Evolutionary conservation across 2,113 vertebrate genomes (phyloP).

Genomic region (Odocoileus virginianus): DNA sequence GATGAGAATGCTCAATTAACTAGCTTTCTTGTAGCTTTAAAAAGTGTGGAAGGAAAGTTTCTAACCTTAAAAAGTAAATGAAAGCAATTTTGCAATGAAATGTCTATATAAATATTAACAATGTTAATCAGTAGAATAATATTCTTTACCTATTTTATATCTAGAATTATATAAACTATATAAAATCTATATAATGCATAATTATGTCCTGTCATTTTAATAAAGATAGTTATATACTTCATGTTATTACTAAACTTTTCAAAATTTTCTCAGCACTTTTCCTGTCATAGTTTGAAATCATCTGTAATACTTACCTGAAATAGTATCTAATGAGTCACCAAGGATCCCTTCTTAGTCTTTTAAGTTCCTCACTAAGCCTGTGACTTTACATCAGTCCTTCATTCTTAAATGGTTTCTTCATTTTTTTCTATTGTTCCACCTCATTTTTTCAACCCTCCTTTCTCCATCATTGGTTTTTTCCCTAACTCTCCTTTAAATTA

Average conservation of each 20-base stretch:
- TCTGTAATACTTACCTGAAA: neutral
- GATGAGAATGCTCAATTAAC: neutral
- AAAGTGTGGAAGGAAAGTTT: neutral
- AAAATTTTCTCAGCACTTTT: neutral
- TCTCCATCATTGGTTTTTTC: neutral
- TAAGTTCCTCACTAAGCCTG: neutral
- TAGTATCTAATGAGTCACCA: neutral
- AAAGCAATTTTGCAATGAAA: constrained; percentile 13
- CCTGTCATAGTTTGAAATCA: neutral
- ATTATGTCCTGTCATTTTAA: neutral
- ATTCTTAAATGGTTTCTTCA: constrained; percentile 4
- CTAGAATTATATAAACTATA: neutral
- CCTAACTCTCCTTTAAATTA: neutral
- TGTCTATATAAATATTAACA: neutral
- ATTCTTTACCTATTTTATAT: neutral
- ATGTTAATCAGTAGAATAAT: neutral
- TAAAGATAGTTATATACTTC: neutral
- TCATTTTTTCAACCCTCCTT: neutral
- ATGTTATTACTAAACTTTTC: neutral
- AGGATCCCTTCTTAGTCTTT: neutral
- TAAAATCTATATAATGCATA: neutral
- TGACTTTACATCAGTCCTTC: neutral
- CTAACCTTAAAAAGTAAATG: neutral
- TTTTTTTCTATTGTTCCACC: neutral
- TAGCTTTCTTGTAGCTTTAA: neutral